phyloP scores from a whole-genome alignment of 2,113 vertebrate species.

The Seriola quinqueradiata region DNA sequence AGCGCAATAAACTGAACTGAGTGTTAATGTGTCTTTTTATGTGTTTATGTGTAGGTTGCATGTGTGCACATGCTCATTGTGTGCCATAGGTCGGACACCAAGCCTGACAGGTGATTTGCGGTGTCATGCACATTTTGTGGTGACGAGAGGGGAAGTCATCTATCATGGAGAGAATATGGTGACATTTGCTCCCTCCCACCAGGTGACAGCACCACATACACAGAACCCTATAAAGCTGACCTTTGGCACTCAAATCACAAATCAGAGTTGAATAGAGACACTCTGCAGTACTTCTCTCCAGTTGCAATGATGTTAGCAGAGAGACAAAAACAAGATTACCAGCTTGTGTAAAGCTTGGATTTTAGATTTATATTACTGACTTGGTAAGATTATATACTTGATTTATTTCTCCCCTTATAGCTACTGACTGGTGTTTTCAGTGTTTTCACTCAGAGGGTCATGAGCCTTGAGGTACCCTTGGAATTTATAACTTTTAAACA shows the following conservation, averaged over 20 bases:
- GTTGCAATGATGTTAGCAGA: neutral
- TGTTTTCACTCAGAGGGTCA: neutral
- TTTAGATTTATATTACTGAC: neutral
- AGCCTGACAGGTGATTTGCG: constrained; percentile 3
- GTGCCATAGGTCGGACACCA: neutral
- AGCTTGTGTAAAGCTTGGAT: constrained; percentile 2
- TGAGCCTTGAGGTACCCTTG: constrained; percentile 6
- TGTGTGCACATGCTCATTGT: neutral
- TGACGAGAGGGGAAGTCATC: constrained; percentile 24
- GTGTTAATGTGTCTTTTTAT: neutral
- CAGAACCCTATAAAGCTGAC: neutral
- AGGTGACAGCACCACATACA: constrained; percentile 12
- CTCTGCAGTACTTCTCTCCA: neutral
- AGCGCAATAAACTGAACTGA: neutral
- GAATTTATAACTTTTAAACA: neutral
- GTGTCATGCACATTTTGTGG: neutral
- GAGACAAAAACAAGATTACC: constrained; percentile 14
- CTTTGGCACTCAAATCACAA: constrained; percentile 28
- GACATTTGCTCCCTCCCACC: constrained; percentile 25
- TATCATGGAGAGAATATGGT: constrained; percentile 14
- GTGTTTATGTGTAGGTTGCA: neutral
- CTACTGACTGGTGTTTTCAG: neutral
- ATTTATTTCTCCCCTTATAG: neutral
- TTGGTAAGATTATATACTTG: neutral
- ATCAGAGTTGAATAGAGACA: constrained; percentile 34